Percentiles rank a stretch among this genome's conserved stretches.
phyloP scores from a whole-genome alignment of 2,888 invertebrate species.

The Argynnis bischoffii region DNA sequence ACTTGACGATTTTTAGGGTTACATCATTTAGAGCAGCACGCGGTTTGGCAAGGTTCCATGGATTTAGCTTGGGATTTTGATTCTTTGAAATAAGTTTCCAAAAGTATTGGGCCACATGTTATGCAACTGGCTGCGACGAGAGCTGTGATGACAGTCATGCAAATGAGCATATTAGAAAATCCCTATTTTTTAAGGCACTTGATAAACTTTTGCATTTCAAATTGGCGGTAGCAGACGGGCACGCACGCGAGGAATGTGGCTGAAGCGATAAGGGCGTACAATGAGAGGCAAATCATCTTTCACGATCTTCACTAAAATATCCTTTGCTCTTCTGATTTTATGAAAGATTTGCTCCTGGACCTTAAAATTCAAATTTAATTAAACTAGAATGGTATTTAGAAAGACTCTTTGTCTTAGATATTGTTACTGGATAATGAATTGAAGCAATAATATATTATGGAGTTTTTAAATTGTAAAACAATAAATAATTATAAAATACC shows the following conservation, averaged over 20 bases:
- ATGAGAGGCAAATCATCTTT: conserved; percentile 75
- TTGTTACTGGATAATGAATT: too few relatives aligned
- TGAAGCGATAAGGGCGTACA: conserved; percentile 68
- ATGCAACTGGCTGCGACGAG: conserved; percentile 55
- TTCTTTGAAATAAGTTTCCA: conserved; percentile 49
- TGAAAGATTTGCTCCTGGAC: too few relatives aligned
- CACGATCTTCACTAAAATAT: conserved; percentile 15
- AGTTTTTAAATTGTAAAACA: not conserved
- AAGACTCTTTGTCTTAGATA: too few relatives aligned
- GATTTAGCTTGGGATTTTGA: conserved; percentile 22
- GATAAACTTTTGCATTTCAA: conserved; percentile 58
- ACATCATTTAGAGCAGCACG: conserved; percentile 53
- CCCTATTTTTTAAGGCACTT: conserved; percentile 61
- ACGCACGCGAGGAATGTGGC: conserved; percentile 69
- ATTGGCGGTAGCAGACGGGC: conserved; percentile 65
- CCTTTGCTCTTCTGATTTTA: too few relatives aligned
- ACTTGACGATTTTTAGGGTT: too few relatives aligned
- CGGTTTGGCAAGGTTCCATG: conserved; percentile 48
- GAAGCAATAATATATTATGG: too few relatives aligned
- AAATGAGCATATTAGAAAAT: conserved; percentile 53
- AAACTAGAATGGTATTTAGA: too few relatives aligned
- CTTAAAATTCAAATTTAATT: too few relatives aligned
- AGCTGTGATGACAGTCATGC: conserved; percentile 56
- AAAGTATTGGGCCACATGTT: conserved; percentile 54
- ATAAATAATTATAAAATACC: not conserved